Evolutionary conservation across 2,888 invertebrate species (phyloP), one percentile per base, ranked within the genome.

Genomic region (Hypolimnas misippus): DNA sequence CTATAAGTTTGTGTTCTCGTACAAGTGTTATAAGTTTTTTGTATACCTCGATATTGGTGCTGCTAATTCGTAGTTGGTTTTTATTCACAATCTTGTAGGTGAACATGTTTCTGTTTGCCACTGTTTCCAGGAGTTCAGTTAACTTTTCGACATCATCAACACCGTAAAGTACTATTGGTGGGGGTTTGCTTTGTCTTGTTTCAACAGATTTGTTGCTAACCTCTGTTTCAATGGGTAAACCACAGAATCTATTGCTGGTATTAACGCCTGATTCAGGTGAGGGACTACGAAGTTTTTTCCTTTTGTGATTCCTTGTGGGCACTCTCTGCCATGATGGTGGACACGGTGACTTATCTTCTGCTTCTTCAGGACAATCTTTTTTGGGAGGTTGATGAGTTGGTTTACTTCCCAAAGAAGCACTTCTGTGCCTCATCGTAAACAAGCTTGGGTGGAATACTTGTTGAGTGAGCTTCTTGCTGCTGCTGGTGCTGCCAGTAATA

Each of bases 231-330:
- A 65, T 54, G 3, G 53, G 63, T 2, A 73, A 49, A 49, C 55
- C 73, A 67, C 66, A 67, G 12, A 44, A 49, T 25, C 19, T 49
- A 25, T 49, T 49, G 12, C 17, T 17, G 46, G 19, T 21, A 10
- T 12, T 10, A 19, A 25, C 21, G 5, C 25, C 25, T 19, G 12
- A 17, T 21, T 49, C 46, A 8, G 46, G 46, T 5, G 25, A 49
- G 4, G 46, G 25, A 8, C 4, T 25, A 49, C 19, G 19, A 12
- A 21, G 17, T 25, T 49, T 49, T 49, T 46, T 46, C 10, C 44
- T 16, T 8, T 31, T 44, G 10, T n/a, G 14, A 21, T 44, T 31
- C 19, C 35, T 31, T 16, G 8, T 14, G 12, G 12, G 17, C 12
- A 10, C 19, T 19, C 42, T 31, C 31, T 44, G n/a, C 31, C 8